A percentile compares a stretch with the other conserved stretches of the same genome.
phyloP scores from a whole-genome alignment of 2,113 vertebrate genomes.

The Sinosuthora webbiana region DNA sequence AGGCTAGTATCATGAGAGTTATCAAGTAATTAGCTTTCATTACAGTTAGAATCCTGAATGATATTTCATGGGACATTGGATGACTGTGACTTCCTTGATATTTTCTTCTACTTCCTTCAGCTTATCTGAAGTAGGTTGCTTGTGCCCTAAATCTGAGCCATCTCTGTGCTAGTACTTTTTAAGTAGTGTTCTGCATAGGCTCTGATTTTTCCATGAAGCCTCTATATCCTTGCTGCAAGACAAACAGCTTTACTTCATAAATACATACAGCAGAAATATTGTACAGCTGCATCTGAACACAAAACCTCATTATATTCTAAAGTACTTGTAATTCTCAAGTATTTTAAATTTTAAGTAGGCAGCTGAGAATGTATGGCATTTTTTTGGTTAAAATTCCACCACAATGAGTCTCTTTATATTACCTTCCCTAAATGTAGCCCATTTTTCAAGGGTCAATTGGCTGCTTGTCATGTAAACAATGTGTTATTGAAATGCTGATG shows the following conservation, averaged over 20 bases:
- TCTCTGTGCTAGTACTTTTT: neutral
- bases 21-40: neutral
- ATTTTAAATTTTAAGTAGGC: neutral
- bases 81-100: neutral
- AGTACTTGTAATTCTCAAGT: neutral
- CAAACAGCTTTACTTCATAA: neutral
- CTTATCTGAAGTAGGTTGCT: neutral
- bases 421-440: neutral
- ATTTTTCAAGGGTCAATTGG: conserved; percentile 6
- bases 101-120: neutral
- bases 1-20: neutral
- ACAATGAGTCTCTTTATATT: neutral
- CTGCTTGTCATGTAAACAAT: conserved; percentile 7
- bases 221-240: neutral
- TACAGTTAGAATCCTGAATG: neutral
- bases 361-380: neutral
- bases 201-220: neutral
- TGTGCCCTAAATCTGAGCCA: neutral
- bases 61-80: neutral
- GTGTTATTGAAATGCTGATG: neutral
- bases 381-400: neutral
- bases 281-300: neutral
- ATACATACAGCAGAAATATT: neutral
- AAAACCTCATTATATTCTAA: conserved; percentile 8
- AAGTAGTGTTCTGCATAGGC: neutral